phyloP scores from a whole-genome alignment of 2,113 vertebrate species.

The Nicator chloris region DNA sequence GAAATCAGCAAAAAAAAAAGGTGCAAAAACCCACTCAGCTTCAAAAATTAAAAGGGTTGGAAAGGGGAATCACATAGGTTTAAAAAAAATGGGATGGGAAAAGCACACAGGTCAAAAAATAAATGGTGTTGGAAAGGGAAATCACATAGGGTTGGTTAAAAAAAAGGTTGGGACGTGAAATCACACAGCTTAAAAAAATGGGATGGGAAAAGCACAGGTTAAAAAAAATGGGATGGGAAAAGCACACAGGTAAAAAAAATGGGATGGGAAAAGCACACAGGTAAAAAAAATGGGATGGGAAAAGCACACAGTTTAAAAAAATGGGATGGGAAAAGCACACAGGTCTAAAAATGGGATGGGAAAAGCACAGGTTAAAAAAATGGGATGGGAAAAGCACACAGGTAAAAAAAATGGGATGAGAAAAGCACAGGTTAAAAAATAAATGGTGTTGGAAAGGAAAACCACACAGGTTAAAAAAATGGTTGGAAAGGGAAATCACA shows the following conservation, averaged over 20 bases:
- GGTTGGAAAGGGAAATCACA: too few relatives aligned
- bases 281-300: background rate
- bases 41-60: background rate
- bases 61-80: background rate
- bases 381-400: too few relatives aligned
- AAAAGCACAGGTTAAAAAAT: too few relatives aligned
- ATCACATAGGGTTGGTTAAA: background rate
- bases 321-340: background rate
- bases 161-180: background rate
- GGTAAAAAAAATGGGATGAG: too few relatives aligned
- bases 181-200: fast-evolving
- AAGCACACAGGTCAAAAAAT: background rate
- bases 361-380: too few relatives aligned
- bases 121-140: too few relatives aligned
- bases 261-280: too few relatives aligned
- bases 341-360: too few relatives aligned
- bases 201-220: too few relatives aligned
- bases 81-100: background rate
- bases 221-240: background rate
- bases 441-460: background rate
- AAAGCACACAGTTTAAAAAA: too few relatives aligned
- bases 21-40: background rate
- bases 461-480: background rate
- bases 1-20: fast-evolving
- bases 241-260: background rate